Conservation (phyloP, 64 coral and sea anemone genomes). For the Montipora efflorescens region DNA sequence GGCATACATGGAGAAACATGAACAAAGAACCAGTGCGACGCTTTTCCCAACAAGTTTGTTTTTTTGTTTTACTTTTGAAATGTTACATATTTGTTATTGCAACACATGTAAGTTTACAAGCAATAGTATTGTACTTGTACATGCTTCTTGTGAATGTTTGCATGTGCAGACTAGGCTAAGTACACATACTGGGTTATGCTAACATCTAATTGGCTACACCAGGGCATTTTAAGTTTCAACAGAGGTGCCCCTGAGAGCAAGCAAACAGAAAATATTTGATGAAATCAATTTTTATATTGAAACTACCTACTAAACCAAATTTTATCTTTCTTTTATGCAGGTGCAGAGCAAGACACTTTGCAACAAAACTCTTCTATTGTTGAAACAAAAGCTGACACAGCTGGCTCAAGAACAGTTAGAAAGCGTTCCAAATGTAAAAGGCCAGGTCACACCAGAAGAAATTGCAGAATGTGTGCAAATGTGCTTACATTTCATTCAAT, state of each 20-base stretch:
- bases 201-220: too few species aligned
- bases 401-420: background rate
- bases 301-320: too few species aligned
- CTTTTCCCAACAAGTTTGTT: background rate
- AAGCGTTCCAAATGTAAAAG: background rate
- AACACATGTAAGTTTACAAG: too few species aligned
- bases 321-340: background rate
- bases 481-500: too few species aligned
- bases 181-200: too few species aligned
- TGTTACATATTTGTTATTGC: background rate
- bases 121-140: too few species aligned
- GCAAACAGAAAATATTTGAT: too few species aligned
- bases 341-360: background rate
- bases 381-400: background rate
- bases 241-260: too few species aligned
- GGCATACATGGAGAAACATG: background rate
- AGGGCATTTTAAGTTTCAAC: too few species aligned
- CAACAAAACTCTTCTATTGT: background rate
- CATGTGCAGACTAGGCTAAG: too few species aligned
- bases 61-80: background rate
- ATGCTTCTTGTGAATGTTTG: too few species aligned
- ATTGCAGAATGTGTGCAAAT: background rate
- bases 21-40: background rate
- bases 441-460: background rate
- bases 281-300: too few species aligned